Evolutionary conservation across 2,113 vertebrate genomes (phyloP).

Genomic region (Lathamus discolor): DNA sequence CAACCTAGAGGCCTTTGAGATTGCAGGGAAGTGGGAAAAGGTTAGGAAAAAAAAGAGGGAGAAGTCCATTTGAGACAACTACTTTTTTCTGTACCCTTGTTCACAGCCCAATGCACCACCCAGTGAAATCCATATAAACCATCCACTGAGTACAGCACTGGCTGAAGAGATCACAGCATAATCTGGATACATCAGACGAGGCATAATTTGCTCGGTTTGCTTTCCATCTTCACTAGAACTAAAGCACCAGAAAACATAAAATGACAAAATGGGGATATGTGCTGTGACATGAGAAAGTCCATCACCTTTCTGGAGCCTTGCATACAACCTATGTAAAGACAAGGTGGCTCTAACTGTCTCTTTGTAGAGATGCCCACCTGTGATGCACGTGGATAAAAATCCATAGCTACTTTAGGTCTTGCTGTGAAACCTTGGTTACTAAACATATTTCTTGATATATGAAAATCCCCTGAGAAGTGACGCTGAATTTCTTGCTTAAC

Average conservation of each 20-base stretch:
- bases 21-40: neutral
- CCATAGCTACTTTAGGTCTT: neutral
- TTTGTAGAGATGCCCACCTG: neutral
- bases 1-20: neutral
- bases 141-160: neutral
- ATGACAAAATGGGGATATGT: neutral
- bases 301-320: neutral
- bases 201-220: neutral
- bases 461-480: neutral
- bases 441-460: neutral
- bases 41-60: neutral
- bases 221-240: neutral
- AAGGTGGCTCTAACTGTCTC: neutral
- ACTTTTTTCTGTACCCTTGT: neutral
- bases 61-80: neutral
- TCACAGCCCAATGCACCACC: neutral
- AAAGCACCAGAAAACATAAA: neutral
- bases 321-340: neutral
- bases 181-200: neutral
- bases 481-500: neutral
- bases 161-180: neutral
- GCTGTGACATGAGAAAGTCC: neutral
- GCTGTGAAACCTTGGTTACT: neutral
- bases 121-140: neutral
- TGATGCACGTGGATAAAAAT: neutral